Evolutionary conservation across 2,888 invertebrate genomes (phyloP), one percentile per base, ranked within the genome.

Genomic region (Trissolcus japonicus): DNA sequence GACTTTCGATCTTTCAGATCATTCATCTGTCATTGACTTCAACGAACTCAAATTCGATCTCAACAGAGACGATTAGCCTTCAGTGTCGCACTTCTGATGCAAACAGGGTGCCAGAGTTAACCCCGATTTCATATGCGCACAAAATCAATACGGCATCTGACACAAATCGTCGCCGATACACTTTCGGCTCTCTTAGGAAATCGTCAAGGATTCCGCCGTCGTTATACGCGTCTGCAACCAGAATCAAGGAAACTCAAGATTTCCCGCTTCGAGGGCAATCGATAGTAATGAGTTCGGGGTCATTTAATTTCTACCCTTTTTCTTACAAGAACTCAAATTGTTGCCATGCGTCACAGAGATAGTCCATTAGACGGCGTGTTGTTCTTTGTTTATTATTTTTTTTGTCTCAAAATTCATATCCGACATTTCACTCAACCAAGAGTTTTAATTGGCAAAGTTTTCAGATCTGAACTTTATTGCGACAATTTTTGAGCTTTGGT

Each of bases 81-180:
- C 50, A 53, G 60, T 76, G 69, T 76, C 76, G 76, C 76, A 65
- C 71, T 65, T 61, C 17, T 43, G 41, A 7, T 25, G 51, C 21
- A 46, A 21, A 79, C 67, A 71, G 78, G 61, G 80, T 81, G 78
- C 81, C 81, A 82, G 81, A 83, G 85, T 83, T 87, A 86, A 85
- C 85, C 85, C 83, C 85, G 84, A 86, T 86, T 83, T 83, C 82
- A 84, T 82, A 84, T 81, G 35, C 35, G 80, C 81, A 84, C 82
- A 86, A 88, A 87, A 88, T 88, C 88, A 87, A 88, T 88, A 88
- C 79, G 78, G 63, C 78, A 80, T 61, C 73, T 62, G 75, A 78
- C 76, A 80, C 66, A 60, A 56, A 63, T 78, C 46, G n/a, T 17
- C 9, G 61, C 57, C 29, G 17, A n/a, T 54, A 48, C 50, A n/a